Conservation (phyloP, 2,888 invertebrate genomes). For the Drepana falcataria region DNA sequence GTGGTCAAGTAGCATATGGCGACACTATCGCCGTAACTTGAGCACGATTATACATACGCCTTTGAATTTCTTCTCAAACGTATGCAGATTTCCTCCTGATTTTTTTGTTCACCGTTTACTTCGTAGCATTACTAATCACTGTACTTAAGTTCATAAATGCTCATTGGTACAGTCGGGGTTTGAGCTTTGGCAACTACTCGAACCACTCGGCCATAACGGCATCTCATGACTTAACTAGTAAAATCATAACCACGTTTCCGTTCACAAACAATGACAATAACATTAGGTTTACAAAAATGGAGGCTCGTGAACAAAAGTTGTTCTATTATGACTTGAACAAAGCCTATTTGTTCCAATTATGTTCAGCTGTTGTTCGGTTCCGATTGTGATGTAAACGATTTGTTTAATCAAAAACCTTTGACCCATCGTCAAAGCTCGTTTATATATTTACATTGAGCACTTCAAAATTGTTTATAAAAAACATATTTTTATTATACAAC, state of each 20-base stretch:
- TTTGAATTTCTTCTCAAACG: too few relatives aligned
- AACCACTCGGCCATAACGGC: too few relatives aligned
- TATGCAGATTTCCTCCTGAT: too few relatives aligned
- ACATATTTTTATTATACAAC: too few relatives aligned
- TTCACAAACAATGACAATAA: not conserved
- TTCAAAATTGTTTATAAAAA: not conserved
- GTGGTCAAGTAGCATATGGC: too few relatives aligned
- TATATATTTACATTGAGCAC: not conserved
- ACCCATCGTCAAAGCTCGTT: not conserved
- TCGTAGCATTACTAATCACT: too few relatives aligned
- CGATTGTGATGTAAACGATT: slow-evolving; percentile 3
- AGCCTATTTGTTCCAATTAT: not conserved
- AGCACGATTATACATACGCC: too few relatives aligned
- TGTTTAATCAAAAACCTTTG: not conserved
- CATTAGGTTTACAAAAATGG: not conserved
- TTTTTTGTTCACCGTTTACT: too few relatives aligned
- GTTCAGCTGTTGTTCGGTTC: not conserved
- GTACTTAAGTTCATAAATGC: too few relatives aligned
- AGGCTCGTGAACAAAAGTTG: not conserved
- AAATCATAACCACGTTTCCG: not conserved
- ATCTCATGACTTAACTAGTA: not conserved
- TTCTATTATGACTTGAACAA: not conserved
- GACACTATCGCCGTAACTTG: too few relatives aligned
- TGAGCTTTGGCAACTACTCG: too few relatives aligned
- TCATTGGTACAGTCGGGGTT: too few relatives aligned